Conservation (phyloP, 2,888 invertebrate species). For the Latrodectus hesperus region DNA sequence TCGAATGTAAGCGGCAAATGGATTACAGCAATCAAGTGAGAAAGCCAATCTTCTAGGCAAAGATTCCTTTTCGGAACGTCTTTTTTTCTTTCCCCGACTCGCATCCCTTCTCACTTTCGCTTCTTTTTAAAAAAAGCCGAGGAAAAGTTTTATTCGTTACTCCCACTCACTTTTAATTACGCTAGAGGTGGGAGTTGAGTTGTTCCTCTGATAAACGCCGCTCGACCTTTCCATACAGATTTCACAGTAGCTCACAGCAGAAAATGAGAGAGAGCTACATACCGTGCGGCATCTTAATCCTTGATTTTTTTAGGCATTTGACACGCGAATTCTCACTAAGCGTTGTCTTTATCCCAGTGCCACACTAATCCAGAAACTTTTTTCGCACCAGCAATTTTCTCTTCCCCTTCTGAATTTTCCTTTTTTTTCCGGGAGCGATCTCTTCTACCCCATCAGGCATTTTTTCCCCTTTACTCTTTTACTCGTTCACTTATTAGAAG, state of each 20-base stretch:
- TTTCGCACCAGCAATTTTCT: not conserved
- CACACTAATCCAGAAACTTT: slow-evolving; percentile 34
- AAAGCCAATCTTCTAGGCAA: slow-evolving; percentile 10
- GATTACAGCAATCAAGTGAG: slow-evolving; percentile 40
- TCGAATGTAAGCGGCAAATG: slow-evolving; percentile 31
- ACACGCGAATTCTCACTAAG: slow-evolving; percentile 24
- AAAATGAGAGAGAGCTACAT: slow-evolving; percentile 23
- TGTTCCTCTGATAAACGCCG: slow-evolving; percentile 50
- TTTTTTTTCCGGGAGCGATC: slow-evolving; percentile 11
- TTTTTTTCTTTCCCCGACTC: slow-evolving; percentile 6
- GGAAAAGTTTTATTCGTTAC: slow-evolving; percentile 12
- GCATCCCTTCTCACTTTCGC: not conserved
- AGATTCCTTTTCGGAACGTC: not conserved
- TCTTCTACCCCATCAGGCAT: slow-evolving; percentile 14
- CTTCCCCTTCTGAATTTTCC: slow-evolving; percentile 23
- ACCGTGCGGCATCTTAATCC: slow-evolving; percentile 39
- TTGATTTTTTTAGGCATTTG: slow-evolving; percentile 32
- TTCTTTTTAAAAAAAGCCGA: slow-evolving; percentile 5
- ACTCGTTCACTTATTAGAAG: slow-evolving; percentile 53
- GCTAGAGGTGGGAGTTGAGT: slow-evolving; percentile 21
- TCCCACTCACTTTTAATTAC: slow-evolving; percentile 52
- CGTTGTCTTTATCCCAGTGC: slow-evolving; percentile 17
- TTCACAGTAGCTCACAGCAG: slow-evolving; percentile 10
- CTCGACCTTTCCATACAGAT: slow-evolving; percentile 50
- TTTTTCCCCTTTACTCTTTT: slow-evolving; percentile 3